Conservation (phyloP, 2,888 invertebrate genomes). For the Caenorhabditis macrosperma region DNA sequence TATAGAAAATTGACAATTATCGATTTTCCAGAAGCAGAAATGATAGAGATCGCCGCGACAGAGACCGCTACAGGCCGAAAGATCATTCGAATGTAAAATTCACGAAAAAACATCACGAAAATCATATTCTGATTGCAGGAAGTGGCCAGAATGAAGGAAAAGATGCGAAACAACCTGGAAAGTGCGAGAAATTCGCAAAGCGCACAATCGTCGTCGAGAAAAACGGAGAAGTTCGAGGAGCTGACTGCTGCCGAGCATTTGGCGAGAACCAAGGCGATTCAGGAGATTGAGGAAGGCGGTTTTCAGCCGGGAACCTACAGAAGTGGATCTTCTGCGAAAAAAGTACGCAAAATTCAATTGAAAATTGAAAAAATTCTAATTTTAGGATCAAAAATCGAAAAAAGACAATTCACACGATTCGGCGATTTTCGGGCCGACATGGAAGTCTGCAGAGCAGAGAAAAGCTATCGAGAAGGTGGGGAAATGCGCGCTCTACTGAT, state of each 20-base stretch:
- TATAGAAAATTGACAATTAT: neutral
- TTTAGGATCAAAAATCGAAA: constrained; percentile 42
- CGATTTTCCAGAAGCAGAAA: constrained; percentile 27
- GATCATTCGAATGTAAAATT: constrained; percentile 40
- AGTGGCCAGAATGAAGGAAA: constrained; percentile 53
- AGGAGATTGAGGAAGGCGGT: constrained; percentile 44
- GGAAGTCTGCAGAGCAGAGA: constrained; percentile 52
- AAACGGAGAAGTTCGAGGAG: constrained; percentile 14
- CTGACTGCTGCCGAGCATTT: constrained; percentile 39
- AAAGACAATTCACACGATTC: constrained; percentile 45
- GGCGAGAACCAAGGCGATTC: constrained; percentile 32
- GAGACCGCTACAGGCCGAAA: constrained; percentile 32
- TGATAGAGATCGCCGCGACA: constrained; percentile 39
- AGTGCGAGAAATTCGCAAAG: constrained; percentile 23
- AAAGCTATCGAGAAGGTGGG: constrained; percentile 37
- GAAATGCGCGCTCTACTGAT: too few relatives aligned
- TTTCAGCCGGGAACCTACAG: constrained; percentile 45
- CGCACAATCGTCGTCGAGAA: too few relatives aligned
- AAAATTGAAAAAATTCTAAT: neutral
- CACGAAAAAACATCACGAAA: neutral
- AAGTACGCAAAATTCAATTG: neutral
- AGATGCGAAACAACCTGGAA: constrained; percentile 43
- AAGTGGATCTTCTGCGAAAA: constrained; percentile 9
- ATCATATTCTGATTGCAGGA: constrained; percentile 21
- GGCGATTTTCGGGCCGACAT: constrained; percentile 57